Base-by-base conservation (phyloP, 2,888 invertebrate species). In the Machimus atricapillus region DNA sequence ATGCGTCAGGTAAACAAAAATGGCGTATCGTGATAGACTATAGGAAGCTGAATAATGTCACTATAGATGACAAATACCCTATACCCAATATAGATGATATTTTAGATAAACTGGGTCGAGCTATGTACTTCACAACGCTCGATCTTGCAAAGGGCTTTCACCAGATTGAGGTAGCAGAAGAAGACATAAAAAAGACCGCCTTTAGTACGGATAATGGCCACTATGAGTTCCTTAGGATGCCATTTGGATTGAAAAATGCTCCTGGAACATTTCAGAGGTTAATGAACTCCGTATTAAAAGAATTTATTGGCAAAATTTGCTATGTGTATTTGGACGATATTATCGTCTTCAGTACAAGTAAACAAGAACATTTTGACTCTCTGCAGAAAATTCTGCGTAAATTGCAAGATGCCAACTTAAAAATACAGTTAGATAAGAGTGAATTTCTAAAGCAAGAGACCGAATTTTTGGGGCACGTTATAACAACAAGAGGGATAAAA, bases 61-160 rank as follows among this genome's bases (percentile, higher is more conserved):
- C 86, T 27, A 79, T 52, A 9, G 34, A 76, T 31, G 76, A 89
- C 31, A 82, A 78, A 85, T 89, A 88, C 23, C 89, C 89, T 0
- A 74, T 89, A 19, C 89, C 90, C 0, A 89, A 90, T 52, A 52
- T 52, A 7, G 16, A 52, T 7, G 52, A 52, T n/a, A 52, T 52
- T n/a, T n/a, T 52, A n/a, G 52, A 52, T 5, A 52, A 52, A 52
- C 19, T 52, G 1, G 52, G 52, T n/a, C 52, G 52, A 7, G 52
- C 89, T 19, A 87, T 89, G 52, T 91, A 90, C 86, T 91, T 91
- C 85, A 89, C 90, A 1, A 89, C 89, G 0, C 82, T 91, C 14
- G 90, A 91, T 85, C 86, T 91, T 2, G 90, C 90, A 0, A 89
- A 88, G 27, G 91, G 90, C 2, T 91, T 90, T 81, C 89, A 90